Conservation (phyloP, 2,113 vertebrate species). For the Nothocercus julius region DNA sequence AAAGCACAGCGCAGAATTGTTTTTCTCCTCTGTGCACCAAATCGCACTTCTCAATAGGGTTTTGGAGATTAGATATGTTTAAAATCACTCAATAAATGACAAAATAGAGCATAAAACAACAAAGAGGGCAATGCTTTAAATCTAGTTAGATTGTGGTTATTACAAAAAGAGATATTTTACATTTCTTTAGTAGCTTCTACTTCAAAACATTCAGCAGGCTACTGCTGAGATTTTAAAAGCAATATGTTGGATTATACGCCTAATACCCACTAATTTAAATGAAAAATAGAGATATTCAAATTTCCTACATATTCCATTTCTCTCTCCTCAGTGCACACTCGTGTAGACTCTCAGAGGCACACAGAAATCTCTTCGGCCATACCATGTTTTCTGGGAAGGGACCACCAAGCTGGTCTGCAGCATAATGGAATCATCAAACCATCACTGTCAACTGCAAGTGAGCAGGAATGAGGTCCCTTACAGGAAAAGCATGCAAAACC, state of each 20-base stretch:
- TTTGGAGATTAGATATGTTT: constrained; percentile 17
- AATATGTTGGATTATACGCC: constrained; percentile 30
- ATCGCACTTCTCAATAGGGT: not conserved
- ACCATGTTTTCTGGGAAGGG: not conserved
- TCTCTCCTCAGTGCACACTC: not conserved
- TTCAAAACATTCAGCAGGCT: constrained; percentile 34
- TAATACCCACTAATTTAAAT: constrained; percentile 39
- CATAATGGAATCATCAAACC: not conserved
- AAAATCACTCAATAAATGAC: constrained; percentile 38
- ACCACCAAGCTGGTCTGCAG: not conserved
- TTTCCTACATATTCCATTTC: not conserved
- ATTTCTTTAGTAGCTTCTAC: constrained; percentile 52
- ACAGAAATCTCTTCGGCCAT: not conserved
- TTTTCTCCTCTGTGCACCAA: constrained; percentile 11
- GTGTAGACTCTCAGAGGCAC: not conserved
- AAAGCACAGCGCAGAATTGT: not conserved
- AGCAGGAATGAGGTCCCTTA: not conserved
- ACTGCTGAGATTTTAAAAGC: constrained; percentile 41
- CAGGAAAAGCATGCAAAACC: not conserved
- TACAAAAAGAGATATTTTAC: constrained; percentile 43
- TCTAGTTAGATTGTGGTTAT: constrained; percentile 49
- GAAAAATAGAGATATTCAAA: constrained; percentile 37
- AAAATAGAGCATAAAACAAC: constrained; percentile 46
- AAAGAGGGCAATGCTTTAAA: constrained; percentile 36
- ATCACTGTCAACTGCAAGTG: not conserved